Evolutionary conservation across 2,797 vertebrate genomes (phyloP), one percentile per base, ranked within the genome.

Genomic region (Harpagifer antarcticus): DNA sequence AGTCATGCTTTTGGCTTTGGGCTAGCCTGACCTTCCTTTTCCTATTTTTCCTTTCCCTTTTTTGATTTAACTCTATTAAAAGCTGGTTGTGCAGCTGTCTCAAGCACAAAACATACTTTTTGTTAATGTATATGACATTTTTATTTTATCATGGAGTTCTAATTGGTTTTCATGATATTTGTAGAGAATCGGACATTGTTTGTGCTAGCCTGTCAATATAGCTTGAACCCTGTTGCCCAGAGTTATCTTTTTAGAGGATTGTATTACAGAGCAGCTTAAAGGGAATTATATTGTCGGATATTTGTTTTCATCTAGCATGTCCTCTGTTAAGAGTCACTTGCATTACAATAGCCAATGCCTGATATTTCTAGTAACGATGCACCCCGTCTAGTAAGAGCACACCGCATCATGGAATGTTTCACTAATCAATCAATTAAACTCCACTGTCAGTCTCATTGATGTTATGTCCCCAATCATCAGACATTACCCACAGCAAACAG

Each of bases 1-100:
- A 92, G 89, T 93, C 91, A 93, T 93, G 89, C 83, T 73, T 89
- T 90, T 92, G 83, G 82, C 91, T 90, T 81, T 84, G 74, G 90
- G 89, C 85, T 55, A 87, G 76, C 82, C 81, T 87, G 81, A 80
- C 83, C 64, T 68, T 70, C 62, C 44, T 44, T 69, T 76, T 15
- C 62, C 63, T 73, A 76, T 58, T 58, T 49, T 64, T 27, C 20
- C 33, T 2, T 31, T 53, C 49, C 8, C 11, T 13, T 56, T 72
- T 77, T 84, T 74, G 48, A 67, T 82, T 72, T 59, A 83, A 85
- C 73, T 81, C 62, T 74, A 86, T 86, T 64, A 91, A 82, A 89
- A 91, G 81, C 79, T 72, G 60, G 14, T 82, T 89, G 78, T 90
- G 72, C 71, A 75, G 52, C 74, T 74, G 15, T 86, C 48, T 37